phyloP scores from a whole-genome alignment of 1,140 invertebrate genomes.

The Holcopasites calliopsidis region DNA sequence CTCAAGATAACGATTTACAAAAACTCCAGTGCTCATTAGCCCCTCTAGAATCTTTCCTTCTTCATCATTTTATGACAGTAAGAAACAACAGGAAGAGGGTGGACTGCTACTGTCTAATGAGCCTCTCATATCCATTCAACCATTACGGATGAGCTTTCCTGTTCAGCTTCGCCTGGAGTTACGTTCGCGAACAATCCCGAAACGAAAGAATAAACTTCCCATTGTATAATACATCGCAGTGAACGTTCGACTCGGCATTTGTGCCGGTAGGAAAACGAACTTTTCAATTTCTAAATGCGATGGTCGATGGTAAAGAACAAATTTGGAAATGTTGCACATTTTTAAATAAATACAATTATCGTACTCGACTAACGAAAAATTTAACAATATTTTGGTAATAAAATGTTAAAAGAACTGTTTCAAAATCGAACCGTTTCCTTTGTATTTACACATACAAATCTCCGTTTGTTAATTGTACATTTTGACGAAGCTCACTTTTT shows the following conservation, averaged over 20 bases:
- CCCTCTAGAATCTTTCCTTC: neutral
- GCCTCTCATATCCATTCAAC: slow-evolving; percentile 60
- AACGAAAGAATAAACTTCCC: slow-evolving; percentile 1
- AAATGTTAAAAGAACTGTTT: too few species aligned
- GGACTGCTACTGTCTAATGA: slow-evolving; percentile 61
- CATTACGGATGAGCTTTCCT: slow-evolving; percentile 60
- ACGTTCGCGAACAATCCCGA: slow-evolving; percentile 13
- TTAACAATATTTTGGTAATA: too few species aligned
- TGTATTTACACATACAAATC: too few species aligned
- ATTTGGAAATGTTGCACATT: too few species aligned
- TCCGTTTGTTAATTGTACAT: too few species aligned
- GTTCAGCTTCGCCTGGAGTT: slow-evolving; percentile 46
- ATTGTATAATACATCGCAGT: neutral
- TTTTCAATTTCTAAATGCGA: neutral
- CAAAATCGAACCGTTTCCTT: too few species aligned
- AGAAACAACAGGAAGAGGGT: slow-evolving; percentile 36
- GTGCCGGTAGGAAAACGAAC: neutral
- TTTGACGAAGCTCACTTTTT: too few species aligned
- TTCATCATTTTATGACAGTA: slow-evolving; percentile 22
- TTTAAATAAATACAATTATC: too few species aligned
- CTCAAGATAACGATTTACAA: neutral
- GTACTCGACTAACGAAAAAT: too few species aligned
- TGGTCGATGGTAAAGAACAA: too few species aligned
- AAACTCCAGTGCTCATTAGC: slow-evolving; percentile 47
- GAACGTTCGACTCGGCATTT: too few species aligned